Evolutionary conservation across 2,888 invertebrate species (phyloP).

Genomic region (Lacanobia oleracea): DNA sequence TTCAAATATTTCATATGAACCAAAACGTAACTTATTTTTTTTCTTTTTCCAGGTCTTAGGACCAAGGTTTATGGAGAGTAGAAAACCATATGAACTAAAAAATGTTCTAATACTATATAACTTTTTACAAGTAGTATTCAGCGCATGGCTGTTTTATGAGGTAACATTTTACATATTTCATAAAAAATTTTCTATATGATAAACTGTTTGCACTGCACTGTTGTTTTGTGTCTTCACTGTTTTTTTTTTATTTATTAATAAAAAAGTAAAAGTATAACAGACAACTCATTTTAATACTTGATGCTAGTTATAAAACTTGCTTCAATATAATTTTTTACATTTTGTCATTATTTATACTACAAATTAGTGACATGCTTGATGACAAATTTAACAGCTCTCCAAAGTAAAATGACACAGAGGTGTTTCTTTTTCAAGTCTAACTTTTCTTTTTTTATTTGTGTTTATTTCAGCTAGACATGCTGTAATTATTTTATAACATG

Average conservation of each 20-base stretch:
- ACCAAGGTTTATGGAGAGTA: constrained; percentile 97
- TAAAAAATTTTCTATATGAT: neutral
- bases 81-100: constrained; percentile 96
- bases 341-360: neutral
- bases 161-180: constrained; percentile 87
- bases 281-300: neutral
- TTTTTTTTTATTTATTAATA: constrained; percentile 3
- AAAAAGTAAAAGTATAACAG: neutral
- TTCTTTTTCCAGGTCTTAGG: constrained; percentile 93
- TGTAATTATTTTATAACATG: constrained; percentile 47
- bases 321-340: neutral
- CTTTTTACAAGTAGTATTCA: constrained; percentile 97
- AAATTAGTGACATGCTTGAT: no score
- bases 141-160: constrained; percentile 97
- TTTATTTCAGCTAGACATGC: constrained; percentile 50
- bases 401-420: neutral
- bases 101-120: constrained; percentile 95
- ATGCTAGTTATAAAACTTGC: neutral
- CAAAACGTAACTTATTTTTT: constrained; percentile 23
- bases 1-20: no score
- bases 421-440: neutral
- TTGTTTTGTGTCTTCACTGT: neutral
- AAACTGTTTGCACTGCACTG: constrained; percentile 14
- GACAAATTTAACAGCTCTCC: neutral
- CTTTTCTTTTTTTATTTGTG: constrained; percentile 18